Percentiles rank a stretch among this genome's conserved stretches.
These are phyloP conservation scores for Papilio elwesi DNA, from an alignment of 2,888 invertebrate genomes.

Conservation along the genomic window DNA sequence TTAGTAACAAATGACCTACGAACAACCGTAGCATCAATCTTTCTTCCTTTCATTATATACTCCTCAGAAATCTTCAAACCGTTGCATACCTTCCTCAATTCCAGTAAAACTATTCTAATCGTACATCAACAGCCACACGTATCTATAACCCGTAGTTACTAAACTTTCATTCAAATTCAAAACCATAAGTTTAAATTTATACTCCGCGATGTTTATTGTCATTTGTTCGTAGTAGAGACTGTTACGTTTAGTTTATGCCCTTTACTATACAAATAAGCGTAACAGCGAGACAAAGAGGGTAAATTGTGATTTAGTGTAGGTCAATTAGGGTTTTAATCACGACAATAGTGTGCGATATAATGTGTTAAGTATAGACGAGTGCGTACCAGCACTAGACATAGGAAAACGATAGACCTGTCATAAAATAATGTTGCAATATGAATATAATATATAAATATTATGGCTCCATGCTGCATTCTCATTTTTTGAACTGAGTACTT, in stretches of 20 bases:
- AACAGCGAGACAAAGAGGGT: slow-evolving; percentile 66
- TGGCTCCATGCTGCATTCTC: too few species aligned
- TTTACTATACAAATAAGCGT: slow-evolving; percentile 52
- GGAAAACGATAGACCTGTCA: slow-evolving; percentile 42
- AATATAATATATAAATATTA: too few species aligned
- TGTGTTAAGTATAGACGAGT: slow-evolving; percentile 74
- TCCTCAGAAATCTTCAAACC: too few species aligned
- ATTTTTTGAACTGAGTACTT: too few species aligned
- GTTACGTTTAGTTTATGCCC: slow-evolving; percentile 26
- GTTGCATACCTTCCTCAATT: background rate
- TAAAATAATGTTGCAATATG: background rate
- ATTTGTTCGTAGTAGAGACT: slow-evolving; percentile 21
- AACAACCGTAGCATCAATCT: too few species aligned
- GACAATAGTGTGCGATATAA: slow-evolving; percentile 78
- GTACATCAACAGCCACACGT: background rate
- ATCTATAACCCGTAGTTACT: background rate
- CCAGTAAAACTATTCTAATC: background rate
- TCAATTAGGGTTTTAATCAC: slow-evolving; percentile 83
- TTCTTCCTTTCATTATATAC: too few species aligned
- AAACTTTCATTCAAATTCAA: slow-evolving; percentile 10
- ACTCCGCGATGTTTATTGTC: slow-evolving; percentile 13
- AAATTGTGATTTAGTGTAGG: slow-evolving; percentile 82
- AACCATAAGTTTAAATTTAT: slow-evolving; percentile 16
- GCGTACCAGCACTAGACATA: slow-evolving; percentile 60
- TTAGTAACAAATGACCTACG: too few species aligned